These are phyloP conservation scores for Nymphalis io DNA, from an alignment of 1,140 invertebrate genomes.

Conservation along the genomic window DNA sequence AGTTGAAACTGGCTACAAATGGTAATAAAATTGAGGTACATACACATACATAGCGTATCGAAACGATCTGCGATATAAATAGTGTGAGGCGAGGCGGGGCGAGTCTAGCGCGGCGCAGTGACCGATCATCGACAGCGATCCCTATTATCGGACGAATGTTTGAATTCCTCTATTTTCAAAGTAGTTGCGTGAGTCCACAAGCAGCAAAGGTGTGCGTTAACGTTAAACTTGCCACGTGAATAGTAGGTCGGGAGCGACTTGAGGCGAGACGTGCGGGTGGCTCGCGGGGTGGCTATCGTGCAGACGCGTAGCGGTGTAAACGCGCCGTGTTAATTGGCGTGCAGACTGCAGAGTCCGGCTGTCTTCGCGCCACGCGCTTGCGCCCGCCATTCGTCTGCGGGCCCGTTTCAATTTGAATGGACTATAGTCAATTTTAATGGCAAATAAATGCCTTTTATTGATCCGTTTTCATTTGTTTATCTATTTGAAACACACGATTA, in stretches of 20 bases:
- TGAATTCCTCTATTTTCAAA: slow-evolving; percentile 78
- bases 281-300: background rate
- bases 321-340: slow-evolving; percentile 71
- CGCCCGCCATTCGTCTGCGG: slow-evolving; percentile 21
- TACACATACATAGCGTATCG: slow-evolving; percentile 67
- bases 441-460: slow-evolving; percentile 46
- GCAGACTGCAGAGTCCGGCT: slow-evolving; percentile 65
- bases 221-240: slow-evolving; percentile 14
- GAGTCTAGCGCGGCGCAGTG: slow-evolving; percentile 60
- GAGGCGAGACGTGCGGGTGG: slow-evolving; percentile 9
- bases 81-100: slow-evolving; percentile 67
- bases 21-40: slow-evolving; percentile 75
- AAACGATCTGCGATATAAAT: slow-evolving; percentile 76
- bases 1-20: slow-evolving; percentile 74
- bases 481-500: background rate
- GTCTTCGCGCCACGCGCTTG: slow-evolving; percentile 69
- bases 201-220: slow-evolving; percentile 47
- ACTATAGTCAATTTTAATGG: slow-evolving; percentile 57
- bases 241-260: background rate
- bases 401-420: slow-evolving; percentile 53
- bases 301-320: slow-evolving; percentile 57
- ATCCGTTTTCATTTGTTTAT: slow-evolving; percentile 25
- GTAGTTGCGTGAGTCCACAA: slow-evolving; percentile 57
- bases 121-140: slow-evolving; percentile 76
- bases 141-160: slow-evolving; percentile 75